Evolutionary conservation across 2,888 invertebrate genomes (phyloP), one percentile per base, ranked within the genome.

Genomic region (Melipona beecheii): DNA sequence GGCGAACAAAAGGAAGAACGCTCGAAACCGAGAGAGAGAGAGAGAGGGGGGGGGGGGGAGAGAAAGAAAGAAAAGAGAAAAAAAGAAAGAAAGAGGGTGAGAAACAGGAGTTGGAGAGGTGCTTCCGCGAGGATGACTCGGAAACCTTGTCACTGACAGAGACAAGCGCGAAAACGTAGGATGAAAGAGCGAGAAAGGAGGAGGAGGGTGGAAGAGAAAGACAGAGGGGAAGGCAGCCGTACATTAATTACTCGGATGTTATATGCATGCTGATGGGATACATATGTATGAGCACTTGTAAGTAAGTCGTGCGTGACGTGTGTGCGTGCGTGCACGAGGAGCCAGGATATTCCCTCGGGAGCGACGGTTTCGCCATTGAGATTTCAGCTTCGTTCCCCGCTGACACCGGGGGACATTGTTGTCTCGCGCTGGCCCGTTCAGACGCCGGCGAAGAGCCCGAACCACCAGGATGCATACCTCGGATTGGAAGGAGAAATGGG

Each of bases 191-290:
- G n/a, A n/a, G 60, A 58, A 50, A 52, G 60, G 36, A 6, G 27
- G 36, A 65, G 24, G 36, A 71, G 21, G 31, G 27, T 60, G 56
- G 31, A n/a, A 65, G 11, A 15, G 31, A 24, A 17, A 2, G 56
- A 15, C 27, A n/a, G 66, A 64, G 79, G 24, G 64, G 58, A 68
- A 69, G 79, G 58, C 78, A 83, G 81, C 76, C 85, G 86, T 89
- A 90, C 90, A 90, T 92, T 91, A 91, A 92, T 92, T 92, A 91
- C 90, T 90, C 90, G 88, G 88, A 91, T 90, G 90, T 90, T 90
- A 91, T 90, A 89, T 91, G 90, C 89, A 90, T 90, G 90, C 86
- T 90, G 90, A 92, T 92, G 86, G 88, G 85, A 89, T 89, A 88
- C 87, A 89, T 90, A 90, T 88, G 86, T 89, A 90, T 90, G 88